Evolutionary conservation across 2,113 vertebrate species (phyloP).

Genomic region (Macrotus californicus): DNA sequence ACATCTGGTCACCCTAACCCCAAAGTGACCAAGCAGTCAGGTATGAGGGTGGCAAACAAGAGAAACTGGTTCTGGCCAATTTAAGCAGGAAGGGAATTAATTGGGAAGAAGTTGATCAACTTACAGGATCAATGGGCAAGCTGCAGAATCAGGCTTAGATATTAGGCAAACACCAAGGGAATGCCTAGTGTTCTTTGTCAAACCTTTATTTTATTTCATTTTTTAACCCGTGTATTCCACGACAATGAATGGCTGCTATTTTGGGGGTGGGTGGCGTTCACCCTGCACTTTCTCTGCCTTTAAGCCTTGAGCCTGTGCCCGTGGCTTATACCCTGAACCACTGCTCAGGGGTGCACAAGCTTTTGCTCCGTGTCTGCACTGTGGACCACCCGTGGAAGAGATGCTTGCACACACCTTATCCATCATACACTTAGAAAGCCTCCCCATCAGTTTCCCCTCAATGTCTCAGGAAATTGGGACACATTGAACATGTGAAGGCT

Average conservation of each 20-base stretch:
- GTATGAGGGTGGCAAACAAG: background rate
- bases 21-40: background rate
- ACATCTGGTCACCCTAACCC: background rate
- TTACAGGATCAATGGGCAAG: background rate
- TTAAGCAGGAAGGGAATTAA: background rate
- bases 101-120: background rate
- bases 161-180: background rate
- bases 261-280: background rate
- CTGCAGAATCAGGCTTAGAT: background rate
- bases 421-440: background rate
- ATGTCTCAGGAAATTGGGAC: background rate
- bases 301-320: background rate
- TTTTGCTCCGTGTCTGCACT: background rate
- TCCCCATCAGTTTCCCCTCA: background rate
- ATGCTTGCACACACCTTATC: background rate
- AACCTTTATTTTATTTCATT: background rate
- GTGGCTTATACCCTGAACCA: background rate
- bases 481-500: background rate
- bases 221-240: background rate
- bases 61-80: background rate
- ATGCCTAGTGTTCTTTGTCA: background rate
- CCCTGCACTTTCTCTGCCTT: conserved; percentile 19
- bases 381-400: background rate
- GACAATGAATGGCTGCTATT: background rate
- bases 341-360: background rate